These are phyloP conservation scores for Nerophis ophidion DNA, from an alignment of 2,113 vertebrate species.

Conservation along the genomic window DNA sequence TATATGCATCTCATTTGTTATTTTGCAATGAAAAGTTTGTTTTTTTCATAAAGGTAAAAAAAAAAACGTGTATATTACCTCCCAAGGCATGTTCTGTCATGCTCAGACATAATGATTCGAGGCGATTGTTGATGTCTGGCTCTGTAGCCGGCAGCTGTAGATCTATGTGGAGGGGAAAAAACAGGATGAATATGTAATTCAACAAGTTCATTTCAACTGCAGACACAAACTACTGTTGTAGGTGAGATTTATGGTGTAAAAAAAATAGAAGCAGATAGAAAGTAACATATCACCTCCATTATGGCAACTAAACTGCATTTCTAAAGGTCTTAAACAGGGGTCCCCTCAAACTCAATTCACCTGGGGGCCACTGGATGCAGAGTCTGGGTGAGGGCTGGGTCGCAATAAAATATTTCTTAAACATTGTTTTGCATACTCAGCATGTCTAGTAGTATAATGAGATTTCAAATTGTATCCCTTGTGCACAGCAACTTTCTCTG, in stretches of 20 bases:
- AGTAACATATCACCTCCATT: background rate
- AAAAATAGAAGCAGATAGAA: background rate
- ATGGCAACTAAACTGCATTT: no score
- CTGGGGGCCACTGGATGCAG: no score
- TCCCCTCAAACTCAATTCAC: no score
- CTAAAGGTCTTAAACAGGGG: no score
- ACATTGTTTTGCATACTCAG: no score
- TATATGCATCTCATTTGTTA: no score
- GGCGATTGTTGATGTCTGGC: conserved; percentile 98
- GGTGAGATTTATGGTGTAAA: background rate
- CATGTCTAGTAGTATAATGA: no score
- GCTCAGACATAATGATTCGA: conserved; percentile 97
- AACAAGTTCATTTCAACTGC: background rate
- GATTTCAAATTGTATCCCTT: no score
- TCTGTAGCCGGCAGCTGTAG: conserved; percentile 91
- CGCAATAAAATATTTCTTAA: no score
- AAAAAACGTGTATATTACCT: conserved; percentile 67
- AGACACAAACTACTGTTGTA: background rate
- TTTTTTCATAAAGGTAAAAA: background rate
- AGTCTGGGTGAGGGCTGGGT: no score
- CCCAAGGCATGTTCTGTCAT: conserved; percentile 98
- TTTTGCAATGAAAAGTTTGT: background rate
- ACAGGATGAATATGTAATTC: background rate
- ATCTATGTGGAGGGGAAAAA: conserved; percentile 67
- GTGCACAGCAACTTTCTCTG: no score